These are phyloP conservation scores for Orchestes rusci DNA, from an alignment of 2,888 invertebrate species.

Conservation along the genomic window DNA sequence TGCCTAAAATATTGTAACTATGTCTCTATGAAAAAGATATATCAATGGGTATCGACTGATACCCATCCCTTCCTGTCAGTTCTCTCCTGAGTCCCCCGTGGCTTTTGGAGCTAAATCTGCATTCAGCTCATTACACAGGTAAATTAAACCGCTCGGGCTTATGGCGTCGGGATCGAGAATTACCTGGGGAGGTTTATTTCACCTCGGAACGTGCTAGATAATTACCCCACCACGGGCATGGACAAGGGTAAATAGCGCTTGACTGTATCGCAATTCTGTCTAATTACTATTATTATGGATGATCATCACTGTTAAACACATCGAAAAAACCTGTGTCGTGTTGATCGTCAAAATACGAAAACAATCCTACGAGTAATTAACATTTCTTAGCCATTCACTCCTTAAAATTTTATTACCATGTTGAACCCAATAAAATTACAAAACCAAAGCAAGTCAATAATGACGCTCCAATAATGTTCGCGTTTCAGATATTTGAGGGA, in stretches of 20 bases:
- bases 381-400: too few species aligned
- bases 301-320: too few species aligned
- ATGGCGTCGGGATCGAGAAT: conserved; percentile 31
- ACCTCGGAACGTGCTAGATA: conserved; percentile 24
- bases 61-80: not conserved
- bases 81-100: not conserved
- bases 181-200: conserved; percentile 38
- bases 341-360: too few species aligned
- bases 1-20: too few species aligned
- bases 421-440: conserved; percentile 24
- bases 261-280: too few species aligned
- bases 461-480: conserved; percentile 17
- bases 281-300: too few species aligned
- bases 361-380: too few species aligned
- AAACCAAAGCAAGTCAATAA: conserved; percentile 22
- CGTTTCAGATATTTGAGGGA: conserved; percentile 22
- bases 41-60: too few species aligned
- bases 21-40: too few species aligned
- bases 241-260: too few species aligned
- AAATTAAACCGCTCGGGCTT: conserved; percentile 37
- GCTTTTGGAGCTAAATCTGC: conserved; percentile 29
- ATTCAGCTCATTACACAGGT: conserved; percentile 44
- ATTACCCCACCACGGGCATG: too few species aligned
- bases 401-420: conserved; percentile 24
- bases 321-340: too few species aligned